Evolutionary conservation across 2,113 vertebrate genomes (phyloP).

Genomic region (Apodemus speciosus): DNA sequence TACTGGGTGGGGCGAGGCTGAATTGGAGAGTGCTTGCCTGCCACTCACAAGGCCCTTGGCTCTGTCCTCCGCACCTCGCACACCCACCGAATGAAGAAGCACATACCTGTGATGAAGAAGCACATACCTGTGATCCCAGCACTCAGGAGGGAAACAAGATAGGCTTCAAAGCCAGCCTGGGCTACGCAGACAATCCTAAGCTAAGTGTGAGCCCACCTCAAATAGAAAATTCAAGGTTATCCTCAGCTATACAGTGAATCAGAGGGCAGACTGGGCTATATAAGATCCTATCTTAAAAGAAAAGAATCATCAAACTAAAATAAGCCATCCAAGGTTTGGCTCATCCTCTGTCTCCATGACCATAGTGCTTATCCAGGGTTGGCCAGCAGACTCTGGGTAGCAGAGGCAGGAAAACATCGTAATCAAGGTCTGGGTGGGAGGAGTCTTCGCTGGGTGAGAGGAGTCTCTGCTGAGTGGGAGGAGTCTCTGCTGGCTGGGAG

Average conservation of each 20-base stretch:
- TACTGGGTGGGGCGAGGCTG: neutral
- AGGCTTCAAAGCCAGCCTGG: neutral
- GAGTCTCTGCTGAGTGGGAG: neutral
- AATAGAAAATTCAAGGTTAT: neutral
- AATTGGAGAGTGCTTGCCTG: neutral
- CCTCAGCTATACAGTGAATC: neutral
- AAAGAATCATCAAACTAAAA: neutral
- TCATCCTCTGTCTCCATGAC: no score
- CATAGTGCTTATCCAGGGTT: rapidly evolving
- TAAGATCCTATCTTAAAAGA: neutral
- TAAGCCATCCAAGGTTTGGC: rapidly evolving
- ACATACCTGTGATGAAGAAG: no score
- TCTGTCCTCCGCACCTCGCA: neutral
- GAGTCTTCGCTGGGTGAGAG: neutral
- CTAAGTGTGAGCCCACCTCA: neutral
- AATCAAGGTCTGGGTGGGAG: rapidly evolving
- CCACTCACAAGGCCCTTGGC: neutral
- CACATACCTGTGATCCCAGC: neutral
- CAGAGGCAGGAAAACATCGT: neutral
- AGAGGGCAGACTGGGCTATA: neutral
- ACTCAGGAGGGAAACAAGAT: no score
- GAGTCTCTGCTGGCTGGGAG: neutral
- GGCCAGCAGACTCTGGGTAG: neutral
- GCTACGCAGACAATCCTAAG: neutral
- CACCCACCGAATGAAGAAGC: neutral